Conservation (phyloP, 2,888 invertebrate species). For the Amblyjoppa proteus region DNA sequence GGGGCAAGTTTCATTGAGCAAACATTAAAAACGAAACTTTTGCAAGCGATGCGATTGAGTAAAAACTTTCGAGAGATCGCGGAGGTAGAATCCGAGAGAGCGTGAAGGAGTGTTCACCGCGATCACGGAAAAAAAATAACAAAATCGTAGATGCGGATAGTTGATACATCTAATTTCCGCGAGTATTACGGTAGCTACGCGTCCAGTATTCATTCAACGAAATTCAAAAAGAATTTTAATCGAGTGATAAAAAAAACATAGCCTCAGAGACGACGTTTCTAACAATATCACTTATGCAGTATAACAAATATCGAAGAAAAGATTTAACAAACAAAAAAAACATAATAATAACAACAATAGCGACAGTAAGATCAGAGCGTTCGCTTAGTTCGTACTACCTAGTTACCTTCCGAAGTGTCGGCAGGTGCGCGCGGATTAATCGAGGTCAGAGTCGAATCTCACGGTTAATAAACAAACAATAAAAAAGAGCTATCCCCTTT, state of each 20-base stretch:
- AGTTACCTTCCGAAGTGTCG: conserved; percentile 7
- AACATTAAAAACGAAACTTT: background rate
- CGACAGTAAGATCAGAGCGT: conserved; percentile 25
- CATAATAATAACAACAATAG: conserved; percentile 16
- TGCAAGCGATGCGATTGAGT: background rate
- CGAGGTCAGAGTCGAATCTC: conserved; percentile 55
- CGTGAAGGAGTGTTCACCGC: background rate
- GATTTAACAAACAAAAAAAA: background rate
- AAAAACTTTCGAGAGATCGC: conserved; percentile 10
- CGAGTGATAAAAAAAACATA: conserved; percentile 6
- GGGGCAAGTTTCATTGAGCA: background rate
- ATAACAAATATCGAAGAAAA: conserved; percentile 13
- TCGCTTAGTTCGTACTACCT: conserved; percentile 24
- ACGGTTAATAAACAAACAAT: conserved; percentile 31
- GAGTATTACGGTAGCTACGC: conserved; percentile 30
- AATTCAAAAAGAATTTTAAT: conserved; percentile 7
- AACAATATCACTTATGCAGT: conserved; percentile 8
- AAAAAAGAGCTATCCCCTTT: conserved; percentile 12
- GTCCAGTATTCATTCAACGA: conserved; percentile 38
- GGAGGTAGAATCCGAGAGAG: conserved; percentile 1
- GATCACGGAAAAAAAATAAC: background rate
- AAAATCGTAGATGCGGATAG: conserved; percentile 14
- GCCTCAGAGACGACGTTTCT: conserved; percentile 15
- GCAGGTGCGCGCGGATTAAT: conserved; percentile 9
- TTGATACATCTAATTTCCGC: conserved; percentile 1